These are phyloP conservation scores for Brienomyrus brachyistius DNA, from an alignment of 2,113 vertebrate species.

Conservation along the genomic window DNA sequence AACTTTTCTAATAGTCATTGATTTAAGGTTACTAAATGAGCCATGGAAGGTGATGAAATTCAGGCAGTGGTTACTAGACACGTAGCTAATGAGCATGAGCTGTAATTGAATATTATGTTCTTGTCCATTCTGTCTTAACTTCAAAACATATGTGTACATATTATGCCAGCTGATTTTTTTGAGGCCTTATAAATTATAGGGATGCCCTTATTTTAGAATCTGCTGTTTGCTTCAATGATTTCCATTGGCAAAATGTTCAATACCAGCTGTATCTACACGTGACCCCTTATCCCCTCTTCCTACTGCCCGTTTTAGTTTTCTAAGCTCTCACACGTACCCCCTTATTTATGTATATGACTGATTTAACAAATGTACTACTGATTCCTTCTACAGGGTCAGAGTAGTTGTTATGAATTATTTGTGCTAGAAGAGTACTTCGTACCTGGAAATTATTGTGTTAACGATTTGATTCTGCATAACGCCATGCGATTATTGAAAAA, in stretches of 20 bases:
- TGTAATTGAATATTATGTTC: constrained; percentile 25
- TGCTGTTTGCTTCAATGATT: not conserved
- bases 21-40: constrained; percentile 66
- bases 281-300: not conserved
- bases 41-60: constrained; percentile 60
- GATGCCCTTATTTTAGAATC: not conserved
- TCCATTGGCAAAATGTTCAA: not conserved
- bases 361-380: constrained; percentile 4
- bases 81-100: constrained; percentile 53
- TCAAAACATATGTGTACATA: not conserved
- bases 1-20: constrained; percentile 80
- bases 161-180: not conserved
- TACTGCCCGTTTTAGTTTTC: not conserved
- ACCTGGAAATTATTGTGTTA: not conserved
- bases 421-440: not conserved
- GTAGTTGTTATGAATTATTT: not conserved
- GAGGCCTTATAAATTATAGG: not conserved
- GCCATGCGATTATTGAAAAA: not conserved
- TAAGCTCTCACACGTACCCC: not conserved
- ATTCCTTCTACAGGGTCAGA: not conserved
- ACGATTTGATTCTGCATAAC: not conserved
- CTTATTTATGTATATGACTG: not conserved
- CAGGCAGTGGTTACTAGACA: constrained; percentile 53
- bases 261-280: not conserved
- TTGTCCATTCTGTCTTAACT: not conserved